Evolutionary conservation across 2,113 vertebrate species (phyloP).

Genomic region (Donacobius atricapilla): DNA sequence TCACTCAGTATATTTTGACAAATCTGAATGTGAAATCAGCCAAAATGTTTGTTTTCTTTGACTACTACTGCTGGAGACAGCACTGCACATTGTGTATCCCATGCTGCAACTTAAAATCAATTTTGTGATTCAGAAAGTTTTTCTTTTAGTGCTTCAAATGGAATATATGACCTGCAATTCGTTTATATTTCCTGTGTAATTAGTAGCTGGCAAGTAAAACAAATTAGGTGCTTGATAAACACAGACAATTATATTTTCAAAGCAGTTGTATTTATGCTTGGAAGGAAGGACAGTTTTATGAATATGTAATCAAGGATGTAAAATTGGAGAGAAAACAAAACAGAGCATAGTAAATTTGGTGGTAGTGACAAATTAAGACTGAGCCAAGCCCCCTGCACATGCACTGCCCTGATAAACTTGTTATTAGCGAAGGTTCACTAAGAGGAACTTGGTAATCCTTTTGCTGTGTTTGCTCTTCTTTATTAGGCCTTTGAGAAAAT

Average conservation of each 20-base stretch:
- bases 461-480: slow-evolving; percentile 74
- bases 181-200: slow-evolving; percentile 73
- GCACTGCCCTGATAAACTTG: slow-evolving; percentile 92
- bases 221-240: slow-evolving; percentile 79
- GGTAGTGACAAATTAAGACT: slow-evolving; percentile 75
- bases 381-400: slow-evolving; percentile 80
- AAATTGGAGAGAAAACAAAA: slow-evolving; percentile 84
- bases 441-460: slow-evolving; percentile 82
- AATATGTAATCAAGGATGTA: slow-evolving; percentile 83
- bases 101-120: slow-evolving; percentile 3
- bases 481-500: slow-evolving; percentile 89
- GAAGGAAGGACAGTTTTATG: slow-evolving; percentile 74
- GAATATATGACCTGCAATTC: slow-evolving; percentile 62
- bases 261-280: slow-evolving; percentile 75
- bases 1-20: slow-evolving; percentile 9
- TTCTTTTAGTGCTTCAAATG: slow-evolving; percentile 25
- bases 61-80: background rate
- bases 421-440: slow-evolving; percentile 87
- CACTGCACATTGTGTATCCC: background rate
- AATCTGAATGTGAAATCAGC: slow-evolving; percentile 11
- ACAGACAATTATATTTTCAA: slow-evolving; percentile 76
- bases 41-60: background rate
- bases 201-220: slow-evolving; percentile 73
- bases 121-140: slow-evolving; percentile 24
- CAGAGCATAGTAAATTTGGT: slow-evolving; percentile 82